Base-by-base conservation (phyloP, 2,797 vertebrate species). In the Semaprochilodus insignis region DNA sequence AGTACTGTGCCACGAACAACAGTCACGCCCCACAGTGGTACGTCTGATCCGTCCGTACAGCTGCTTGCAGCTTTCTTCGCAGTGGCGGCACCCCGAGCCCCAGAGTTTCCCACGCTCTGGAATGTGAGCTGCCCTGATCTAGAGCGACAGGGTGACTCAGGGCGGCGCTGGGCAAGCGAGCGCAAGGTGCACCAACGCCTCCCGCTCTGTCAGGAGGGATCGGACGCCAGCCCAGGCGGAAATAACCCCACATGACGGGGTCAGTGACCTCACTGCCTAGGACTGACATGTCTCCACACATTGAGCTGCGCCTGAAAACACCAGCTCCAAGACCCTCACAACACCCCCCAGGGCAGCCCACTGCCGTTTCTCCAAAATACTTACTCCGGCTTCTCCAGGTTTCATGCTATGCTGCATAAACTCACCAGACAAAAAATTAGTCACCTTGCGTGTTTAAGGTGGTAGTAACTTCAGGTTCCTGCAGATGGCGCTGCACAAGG, bases 191-290 rank as follows among this genome's bases (percentile, higher is more conserved):
- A 80, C 78, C 87, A 87, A 88, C 87, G 85, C 87, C 76, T 86
- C 81, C 76, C 87, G 85, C 86, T 79, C 82, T 90, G 89, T 90
- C 91, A 86, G 85, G 73, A 73, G 77, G 69, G 82, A 86, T 88
- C 63, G 79, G 82, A 70, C 51, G 62, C 73, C 77, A 79, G 65
- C 11, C 79, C 62, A 25, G 65, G 74, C 80, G 34, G 40, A 76
- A 86, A 83, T 84, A 75, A 81, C 78, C 40, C 51, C 62, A 36
- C 16, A 40, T 57, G 84, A 87, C 84, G n/a, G 81, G 84, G 84
- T 83, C 85, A 69, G 51, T 48, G 75, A 85, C 82, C 84, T 79
- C 63, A 31, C 31, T 34, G 76, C 36, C 34, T 71, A 80, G 54
- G 72, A 80, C 85, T 78, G 65, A 59, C 78, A 36, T 55, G 65